Conservation (phyloP, 2,113 vertebrate species). For the Rostratula benghalensis region DNA sequence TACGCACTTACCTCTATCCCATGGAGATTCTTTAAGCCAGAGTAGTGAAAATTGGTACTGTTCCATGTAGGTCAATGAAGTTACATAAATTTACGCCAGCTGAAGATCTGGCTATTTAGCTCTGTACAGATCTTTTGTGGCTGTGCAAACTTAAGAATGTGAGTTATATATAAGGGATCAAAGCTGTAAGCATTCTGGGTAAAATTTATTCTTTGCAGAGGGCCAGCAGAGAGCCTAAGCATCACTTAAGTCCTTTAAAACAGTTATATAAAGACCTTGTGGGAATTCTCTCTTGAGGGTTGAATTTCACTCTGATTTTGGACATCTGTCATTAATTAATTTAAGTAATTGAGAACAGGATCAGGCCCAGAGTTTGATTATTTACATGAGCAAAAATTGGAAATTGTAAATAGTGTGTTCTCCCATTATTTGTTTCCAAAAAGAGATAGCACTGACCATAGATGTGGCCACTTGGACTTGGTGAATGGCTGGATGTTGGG, state of each 20-base stretch:
- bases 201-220: conserved; percentile 70
- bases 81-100: conserved; percentile 69
- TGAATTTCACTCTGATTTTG: conserved; percentile 59
- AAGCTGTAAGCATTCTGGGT: conserved; percentile 64
- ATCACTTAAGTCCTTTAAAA: conserved; percentile 57
- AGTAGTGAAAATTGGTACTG: conserved; percentile 60
- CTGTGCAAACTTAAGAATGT: conserved; percentile 56
- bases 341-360: conserved; percentile 53
- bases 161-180: conserved; percentile 59
- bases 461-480: conserved; percentile 7
- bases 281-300: conserved; percentile 44
- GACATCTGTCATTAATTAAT: conserved; percentile 68
- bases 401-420: conserved; percentile 10
- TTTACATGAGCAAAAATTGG: conserved; percentile 8
- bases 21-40: conserved; percentile 62
- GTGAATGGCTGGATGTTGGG: background rate
- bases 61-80: conserved; percentile 65
- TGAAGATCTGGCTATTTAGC: conserved; percentile 60
- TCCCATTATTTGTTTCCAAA: background rate
- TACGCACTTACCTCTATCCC: conserved; percentile 56
- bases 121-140: conserved; percentile 59
- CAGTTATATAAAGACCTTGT: conserved; percentile 50
- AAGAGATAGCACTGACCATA: background rate
- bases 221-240: conserved; percentile 50
- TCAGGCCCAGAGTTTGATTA: conserved; percentile 39